phyloP scores from a whole-genome alignment of 2,888 invertebrate genomes.

The Onchidella celtica region DNA sequence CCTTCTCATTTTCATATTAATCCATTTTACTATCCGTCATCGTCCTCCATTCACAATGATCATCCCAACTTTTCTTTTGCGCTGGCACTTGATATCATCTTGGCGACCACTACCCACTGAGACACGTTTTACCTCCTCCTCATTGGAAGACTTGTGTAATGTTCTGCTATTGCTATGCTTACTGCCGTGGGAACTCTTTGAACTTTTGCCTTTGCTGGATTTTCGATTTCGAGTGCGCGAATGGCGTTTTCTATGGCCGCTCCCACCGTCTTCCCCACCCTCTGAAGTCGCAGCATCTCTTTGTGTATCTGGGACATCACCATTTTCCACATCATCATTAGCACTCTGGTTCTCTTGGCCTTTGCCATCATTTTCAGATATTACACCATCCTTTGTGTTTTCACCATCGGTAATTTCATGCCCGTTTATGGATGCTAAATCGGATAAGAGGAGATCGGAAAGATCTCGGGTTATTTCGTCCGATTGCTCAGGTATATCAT shows the following conservation, averaged over 20 bases:
- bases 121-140: too few relatives aligned
- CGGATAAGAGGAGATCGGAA: too few relatives aligned
- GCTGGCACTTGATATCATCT: not conserved
- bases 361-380: not conserved
- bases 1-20: too few relatives aligned
- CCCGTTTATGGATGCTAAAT: too few relatives aligned
- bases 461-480: too few relatives aligned
- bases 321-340: not conserved
- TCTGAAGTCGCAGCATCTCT: not conserved
- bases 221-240: not conserved
- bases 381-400: not conserved
- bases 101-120: not conserved
- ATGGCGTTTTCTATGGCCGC: not conserved
- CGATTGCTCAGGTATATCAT: too few relatives aligned
- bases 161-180: conserved; percentile 1
- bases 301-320: not conserved
- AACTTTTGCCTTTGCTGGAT: not conserved
- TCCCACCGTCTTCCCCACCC: not conserved
- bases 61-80: not conserved
- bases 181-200: not conserved
- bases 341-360: not conserved
- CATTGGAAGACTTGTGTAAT: not conserved
- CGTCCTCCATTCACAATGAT: too few relatives aligned
- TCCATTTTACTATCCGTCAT: too few relatives aligned
- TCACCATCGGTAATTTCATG: not conserved